A percentile compares a stretch with the other conserved stretches of the same genome.
Conservation (phyloP, 2,113 vertebrate genomes). For the Prunella himalayana region DNA sequence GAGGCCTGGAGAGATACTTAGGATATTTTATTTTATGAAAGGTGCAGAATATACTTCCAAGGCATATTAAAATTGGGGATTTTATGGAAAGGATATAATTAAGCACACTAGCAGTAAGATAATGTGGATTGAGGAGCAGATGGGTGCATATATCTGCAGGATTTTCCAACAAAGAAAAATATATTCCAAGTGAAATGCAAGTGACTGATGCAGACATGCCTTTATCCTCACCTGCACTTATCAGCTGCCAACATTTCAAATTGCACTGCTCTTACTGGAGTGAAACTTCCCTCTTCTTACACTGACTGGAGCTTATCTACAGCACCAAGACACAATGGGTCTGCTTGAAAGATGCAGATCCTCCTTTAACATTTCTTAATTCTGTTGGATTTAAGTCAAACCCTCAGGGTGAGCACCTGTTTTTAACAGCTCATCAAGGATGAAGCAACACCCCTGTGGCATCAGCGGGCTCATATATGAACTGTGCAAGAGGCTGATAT, state of each 20-base stretch:
- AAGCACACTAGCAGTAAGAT: not conserved
- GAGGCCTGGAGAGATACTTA: not conserved
- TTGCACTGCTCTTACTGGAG: not conserved
- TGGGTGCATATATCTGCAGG: not conserved
- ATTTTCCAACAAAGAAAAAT: slow-evolving; percentile 26
- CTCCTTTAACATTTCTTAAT: slow-evolving; percentile 9
- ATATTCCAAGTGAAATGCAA: not conserved
- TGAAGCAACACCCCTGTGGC: not conserved
- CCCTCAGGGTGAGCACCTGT: not conserved
- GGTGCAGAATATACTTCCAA: not conserved
- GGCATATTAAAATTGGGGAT: not conserved
- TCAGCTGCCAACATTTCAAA: slow-evolving; percentile 49
- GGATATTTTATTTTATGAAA: not conserved
- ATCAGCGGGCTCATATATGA: not conserved
- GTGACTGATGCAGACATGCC: slow-evolving; percentile 14
- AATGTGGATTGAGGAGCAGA: slow-evolving; percentile 9
- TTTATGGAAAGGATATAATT: slow-evolving; percentile 40
- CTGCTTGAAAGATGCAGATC: slow-evolving; percentile 32
- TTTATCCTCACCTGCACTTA: slow-evolving; percentile 61
- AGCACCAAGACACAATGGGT: not conserved
- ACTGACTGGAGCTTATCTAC: slow-evolving; percentile 38
- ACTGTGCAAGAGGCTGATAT: not conserved
- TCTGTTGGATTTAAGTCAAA: slow-evolving; percentile 33
- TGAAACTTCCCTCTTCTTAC: not conserved
- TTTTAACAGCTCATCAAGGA: slow-evolving; percentile 9